Conservation (phyloP, 2,797 vertebrate genomes). For the Sebastolobus altivelis region DNA sequence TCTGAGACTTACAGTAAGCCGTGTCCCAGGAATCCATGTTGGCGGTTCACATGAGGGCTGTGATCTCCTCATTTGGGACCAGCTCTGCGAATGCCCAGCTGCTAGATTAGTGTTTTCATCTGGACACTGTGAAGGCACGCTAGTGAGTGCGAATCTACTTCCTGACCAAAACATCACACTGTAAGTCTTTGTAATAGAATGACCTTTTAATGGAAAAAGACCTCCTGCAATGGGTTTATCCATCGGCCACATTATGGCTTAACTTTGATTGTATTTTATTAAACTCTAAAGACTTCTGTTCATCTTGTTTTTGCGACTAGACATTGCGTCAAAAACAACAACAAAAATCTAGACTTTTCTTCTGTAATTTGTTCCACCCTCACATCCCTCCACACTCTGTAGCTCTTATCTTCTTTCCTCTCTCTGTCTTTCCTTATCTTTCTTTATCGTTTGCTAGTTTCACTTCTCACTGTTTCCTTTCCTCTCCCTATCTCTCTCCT, state of each 20-base stretch:
- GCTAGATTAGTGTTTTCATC: constrained; percentile 49
- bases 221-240: background rate
- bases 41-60: constrained; percentile 8
- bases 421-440: constrained; percentile 10
- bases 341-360: background rate
- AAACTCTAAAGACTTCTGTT: constrained; percentile 3
- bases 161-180: background rate
- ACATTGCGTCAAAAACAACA: background rate
- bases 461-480: constrained; percentile 32
- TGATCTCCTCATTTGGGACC: constrained; percentile 15
- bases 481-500: constrained; percentile 22
- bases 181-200: constrained; percentile 3
- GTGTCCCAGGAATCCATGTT: constrained; percentile 10
- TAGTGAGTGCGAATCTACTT: background rate
- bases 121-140: background rate
- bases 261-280: background rate
- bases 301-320: background rate
- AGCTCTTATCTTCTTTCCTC: constrained; percentile 24
- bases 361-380: constrained; percentile 5
- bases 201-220: constrained; percentile 14
- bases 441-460: constrained; percentile 32
- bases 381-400: background rate
- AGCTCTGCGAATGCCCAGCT: constrained; percentile 14
- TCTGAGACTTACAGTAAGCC: constrained; percentile 21
- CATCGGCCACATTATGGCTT: background rate